Percentiles rank a stretch among this genome's conserved stretches.
phyloP scores from a whole-genome alignment of 2,113 vertebrate species.

The Stomatorhinus ivindoensis region DNA sequence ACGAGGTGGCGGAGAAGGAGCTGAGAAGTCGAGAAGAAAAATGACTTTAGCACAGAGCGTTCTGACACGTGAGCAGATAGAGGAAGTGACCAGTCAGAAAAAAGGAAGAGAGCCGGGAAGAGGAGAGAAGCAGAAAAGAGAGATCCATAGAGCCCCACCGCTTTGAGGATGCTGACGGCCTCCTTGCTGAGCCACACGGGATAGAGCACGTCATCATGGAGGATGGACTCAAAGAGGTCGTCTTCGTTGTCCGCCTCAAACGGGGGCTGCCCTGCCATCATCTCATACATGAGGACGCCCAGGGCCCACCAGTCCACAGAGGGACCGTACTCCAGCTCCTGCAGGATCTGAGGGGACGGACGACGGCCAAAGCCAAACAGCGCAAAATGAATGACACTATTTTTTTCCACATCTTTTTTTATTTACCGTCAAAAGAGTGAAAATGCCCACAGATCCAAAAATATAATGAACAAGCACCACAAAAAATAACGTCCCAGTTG shows the following conservation, averaged over 20 bases:
- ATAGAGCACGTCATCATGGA: slow-evolving; percentile 85
- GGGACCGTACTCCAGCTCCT: slow-evolving; percentile 83
- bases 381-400: not conserved
- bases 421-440: not conserved
- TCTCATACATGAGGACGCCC: slow-evolving; percentile 92
- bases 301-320: slow-evolving; percentile 97
- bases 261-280: slow-evolving; percentile 92
- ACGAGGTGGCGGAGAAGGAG: not conserved
- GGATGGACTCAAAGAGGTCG: slow-evolving; percentile 89
- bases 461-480: too few relatives aligned
- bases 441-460: not conserved
- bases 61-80: not conserved
- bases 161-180: slow-evolving; percentile 88
- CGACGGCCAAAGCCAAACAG: not conserved
- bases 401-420: not conserved
- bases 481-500: not conserved
- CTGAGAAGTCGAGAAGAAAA: not conserved
- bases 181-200: slow-evolving; percentile 94
- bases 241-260: slow-evolving; percentile 91
- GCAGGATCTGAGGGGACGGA: slow-evolving; percentile 69
- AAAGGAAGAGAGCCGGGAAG: not conserved
- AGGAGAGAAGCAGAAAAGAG: not conserved
- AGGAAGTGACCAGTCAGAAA: not conserved
- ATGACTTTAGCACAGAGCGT: not conserved
- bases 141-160: slow-evolving; percentile 50